Evolutionary conservation across 2,888 invertebrate genomes (phyloP), one percentile per base, ranked within the genome.

Genomic region (Physocephala rufipes): DNA sequence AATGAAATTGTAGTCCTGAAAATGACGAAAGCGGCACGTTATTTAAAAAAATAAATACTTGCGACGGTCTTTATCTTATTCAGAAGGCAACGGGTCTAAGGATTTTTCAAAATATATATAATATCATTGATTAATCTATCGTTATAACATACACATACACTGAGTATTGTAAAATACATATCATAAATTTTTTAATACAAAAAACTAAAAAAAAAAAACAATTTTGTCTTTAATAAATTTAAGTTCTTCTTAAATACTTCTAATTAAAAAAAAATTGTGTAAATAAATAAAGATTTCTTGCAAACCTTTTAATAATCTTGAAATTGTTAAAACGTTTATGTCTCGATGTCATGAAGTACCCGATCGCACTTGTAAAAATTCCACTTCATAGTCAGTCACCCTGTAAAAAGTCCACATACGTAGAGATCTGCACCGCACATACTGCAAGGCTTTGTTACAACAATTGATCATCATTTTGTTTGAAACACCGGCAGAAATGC

Each of bases 391-490:
- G 67, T 67, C 64, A 70, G 74, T 72, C 71, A 71, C 28, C 59
- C 72, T 76, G 76, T 76, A 76, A 70, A 76, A 76, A 74, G 75
- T 76, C 74, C 72, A 74, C 74, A 75, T 76, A 76, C 72, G 75
- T 76, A 76, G 74, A 73, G 26, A 30, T 16, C 15, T 70, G 55
- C 62, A 28, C 49, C 49, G 12, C 19, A 30, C 36, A 2, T 2
- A 28, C 9, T 5, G 24, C 43, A 26, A 24, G n/a, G n/a, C n/a
- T 24, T 58, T 47, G 19, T 4, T 63, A n/a, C 43, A 0, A 16
- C 15, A 45, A 64, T 70, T 36, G 15, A 9, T 24, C 30, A 36
- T 7, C 36, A 21, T 13, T 21, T 47, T 51, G 24, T 13, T 58
- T 9, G 2, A 24, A 28, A 21, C 53, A 1, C 28, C 58, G 26